Percentiles rank a stretch among this genome's conserved stretches.
These are phyloP conservation scores for Carduelis carduelis DNA, from an alignment of 2,797 vertebrate species.

Conservation along the genomic window DNA sequence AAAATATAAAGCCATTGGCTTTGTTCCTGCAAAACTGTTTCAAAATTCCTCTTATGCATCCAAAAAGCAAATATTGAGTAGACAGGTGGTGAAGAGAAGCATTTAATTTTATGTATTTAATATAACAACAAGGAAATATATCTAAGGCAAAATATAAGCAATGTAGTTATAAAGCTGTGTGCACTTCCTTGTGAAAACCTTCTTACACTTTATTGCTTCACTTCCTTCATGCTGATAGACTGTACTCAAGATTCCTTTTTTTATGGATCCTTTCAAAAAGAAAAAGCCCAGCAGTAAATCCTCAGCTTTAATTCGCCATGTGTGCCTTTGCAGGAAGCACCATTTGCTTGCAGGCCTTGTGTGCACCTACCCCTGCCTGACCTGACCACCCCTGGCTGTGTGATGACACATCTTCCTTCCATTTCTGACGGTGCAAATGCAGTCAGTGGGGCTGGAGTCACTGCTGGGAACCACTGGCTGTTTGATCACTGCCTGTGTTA, in stretches of 20 bases:
- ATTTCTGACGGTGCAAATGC: background rate
- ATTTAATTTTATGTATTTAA: background rate
- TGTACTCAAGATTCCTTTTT: background rate
- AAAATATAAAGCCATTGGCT: background rate
- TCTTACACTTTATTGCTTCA: background rate
- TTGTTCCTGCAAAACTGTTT: background rate
- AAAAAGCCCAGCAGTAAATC: background rate
- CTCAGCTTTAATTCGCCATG: background rate
- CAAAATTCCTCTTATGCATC: background rate
- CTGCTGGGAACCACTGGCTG: background rate
- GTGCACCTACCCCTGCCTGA: background rate
- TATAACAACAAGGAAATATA: background rate
- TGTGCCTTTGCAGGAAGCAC: background rate
- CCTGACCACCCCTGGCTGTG: background rate
- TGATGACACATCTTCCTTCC: background rate
- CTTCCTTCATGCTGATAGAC: background rate
- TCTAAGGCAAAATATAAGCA: background rate
- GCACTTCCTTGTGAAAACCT: background rate
- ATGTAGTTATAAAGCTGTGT: background rate
- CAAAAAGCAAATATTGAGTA: background rate
- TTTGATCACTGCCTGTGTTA: background rate
- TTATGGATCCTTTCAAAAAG: background rate
- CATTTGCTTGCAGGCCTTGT: accelerated
- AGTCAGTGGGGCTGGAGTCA: background rate
- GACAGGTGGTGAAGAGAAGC: background rate